These are phyloP conservation scores for Coccyzus lansbergi DNA, from an alignment of 2,797 vertebrate genomes.

Conservation along the genomic window DNA sequence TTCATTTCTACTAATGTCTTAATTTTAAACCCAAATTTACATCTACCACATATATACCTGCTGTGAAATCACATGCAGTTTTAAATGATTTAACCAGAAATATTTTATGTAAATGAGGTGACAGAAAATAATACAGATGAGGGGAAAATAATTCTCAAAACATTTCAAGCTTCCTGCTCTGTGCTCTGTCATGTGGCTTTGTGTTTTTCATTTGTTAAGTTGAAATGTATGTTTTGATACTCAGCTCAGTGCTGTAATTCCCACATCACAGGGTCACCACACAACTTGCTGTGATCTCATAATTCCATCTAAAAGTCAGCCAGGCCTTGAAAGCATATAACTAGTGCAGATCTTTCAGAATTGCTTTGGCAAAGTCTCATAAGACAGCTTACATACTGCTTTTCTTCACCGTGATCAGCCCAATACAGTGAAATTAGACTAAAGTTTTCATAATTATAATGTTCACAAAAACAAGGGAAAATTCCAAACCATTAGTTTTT, in stretches of 20 bases:
- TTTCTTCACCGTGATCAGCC: slow-evolving; percentile 33
- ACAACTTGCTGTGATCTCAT: background rate
- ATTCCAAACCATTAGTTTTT: slow-evolving; percentile 28
- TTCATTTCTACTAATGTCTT: background rate
- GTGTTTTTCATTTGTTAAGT: background rate
- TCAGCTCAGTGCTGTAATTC: background rate
- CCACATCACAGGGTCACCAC: background rate
- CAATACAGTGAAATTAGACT: background rate
- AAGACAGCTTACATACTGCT: background rate
- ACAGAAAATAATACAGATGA: slow-evolving; percentile 8
- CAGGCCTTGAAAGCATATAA: background rate
- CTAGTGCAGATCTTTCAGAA: background rate
- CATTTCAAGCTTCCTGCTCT: slow-evolving; percentile 9
- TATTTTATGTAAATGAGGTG: slow-evolving; percentile 47
- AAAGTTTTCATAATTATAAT: background rate
- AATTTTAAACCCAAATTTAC: slow-evolving; percentile 17
- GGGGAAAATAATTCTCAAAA: background rate
- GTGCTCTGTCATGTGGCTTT: background rate
- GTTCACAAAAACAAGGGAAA: slow-evolving; percentile 40
- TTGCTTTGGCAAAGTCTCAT: background rate
- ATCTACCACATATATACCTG: background rate
- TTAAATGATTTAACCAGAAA: slow-evolving; percentile 33
- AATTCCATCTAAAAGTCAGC: slow-evolving; percentile 5
- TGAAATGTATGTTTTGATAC: slow-evolving; percentile 17
- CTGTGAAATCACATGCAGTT: background rate